A percentile compares a stretch with the other conserved stretches of the same genome.
Evolutionary conservation across 2,113 vertebrate species (phyloP).

Genomic region (Oreamnos americanus): DNA sequence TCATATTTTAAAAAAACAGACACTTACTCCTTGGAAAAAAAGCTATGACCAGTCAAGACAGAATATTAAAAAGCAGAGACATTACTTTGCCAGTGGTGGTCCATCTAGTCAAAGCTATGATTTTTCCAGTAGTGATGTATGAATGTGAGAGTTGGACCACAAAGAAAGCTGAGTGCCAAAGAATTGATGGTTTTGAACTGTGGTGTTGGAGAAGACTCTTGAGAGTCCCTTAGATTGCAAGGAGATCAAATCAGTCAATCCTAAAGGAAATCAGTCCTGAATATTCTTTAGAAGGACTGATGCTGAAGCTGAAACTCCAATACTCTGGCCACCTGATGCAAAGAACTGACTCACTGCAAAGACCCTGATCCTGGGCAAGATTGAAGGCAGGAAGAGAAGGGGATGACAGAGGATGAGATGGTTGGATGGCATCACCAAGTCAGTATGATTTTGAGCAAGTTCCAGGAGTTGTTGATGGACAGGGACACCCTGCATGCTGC

Average conservation of each 20-base stretch:
- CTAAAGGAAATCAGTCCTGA: background rate
- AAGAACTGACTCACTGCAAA: background rate
- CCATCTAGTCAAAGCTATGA: background rate
- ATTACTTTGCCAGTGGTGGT: background rate
- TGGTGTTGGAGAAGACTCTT: background rate
- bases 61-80: background rate
- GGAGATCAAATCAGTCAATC: background rate
- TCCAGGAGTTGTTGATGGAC: background rate
- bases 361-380: background rate
- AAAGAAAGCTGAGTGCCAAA: background rate
- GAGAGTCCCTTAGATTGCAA: background rate
- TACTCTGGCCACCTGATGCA: background rate
- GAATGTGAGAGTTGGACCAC: background rate
- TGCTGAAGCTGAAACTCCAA: background rate
- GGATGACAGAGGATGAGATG: background rate
- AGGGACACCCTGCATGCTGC: background rate
- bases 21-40: fast-evolving
- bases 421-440: background rate
- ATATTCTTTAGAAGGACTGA: background rate
- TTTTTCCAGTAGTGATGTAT: background rate
- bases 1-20: no score
- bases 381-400: background rate
- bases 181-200: background rate
- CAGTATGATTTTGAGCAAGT: background rate
- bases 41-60: background rate